Evolutionary conservation across 2,113 vertebrate species (phyloP).

Genomic region (Arizona elegans): DNA sequence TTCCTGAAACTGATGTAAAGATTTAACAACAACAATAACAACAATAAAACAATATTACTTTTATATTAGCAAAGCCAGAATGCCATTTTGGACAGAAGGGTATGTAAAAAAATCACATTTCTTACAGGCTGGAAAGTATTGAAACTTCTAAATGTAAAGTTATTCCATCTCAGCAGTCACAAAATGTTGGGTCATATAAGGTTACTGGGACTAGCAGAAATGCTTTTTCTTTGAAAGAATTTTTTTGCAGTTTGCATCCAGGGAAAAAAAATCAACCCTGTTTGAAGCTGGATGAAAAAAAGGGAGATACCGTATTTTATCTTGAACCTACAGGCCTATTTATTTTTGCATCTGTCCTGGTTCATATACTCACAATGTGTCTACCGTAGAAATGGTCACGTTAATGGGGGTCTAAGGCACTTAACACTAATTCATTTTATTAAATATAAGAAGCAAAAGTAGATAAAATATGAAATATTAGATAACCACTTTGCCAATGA

Average conservation of each 20-base stretch:
- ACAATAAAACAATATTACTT: not conserved
- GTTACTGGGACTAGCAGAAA: not conserved
- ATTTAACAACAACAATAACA: not conserved
- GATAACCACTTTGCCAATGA: too few species aligned
- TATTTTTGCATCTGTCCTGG: not conserved
- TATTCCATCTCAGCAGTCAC: not conserved
- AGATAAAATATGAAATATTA: not conserved
- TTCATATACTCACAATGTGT: not conserved
- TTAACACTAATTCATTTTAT: not conserved
- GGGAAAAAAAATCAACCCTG: not conserved
- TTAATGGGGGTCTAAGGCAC: not conserved
- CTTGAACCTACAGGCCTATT: not conserved
- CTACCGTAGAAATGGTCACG: not conserved
- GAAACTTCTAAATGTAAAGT: not conserved
- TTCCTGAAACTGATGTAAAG: not conserved
- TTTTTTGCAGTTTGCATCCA: not conserved
- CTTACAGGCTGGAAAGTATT: not conserved
- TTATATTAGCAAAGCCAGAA: not conserved
- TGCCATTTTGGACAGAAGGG: not conserved
- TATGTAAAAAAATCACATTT: not conserved
- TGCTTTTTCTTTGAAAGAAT: not conserved
- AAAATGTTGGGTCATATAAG: not conserved
- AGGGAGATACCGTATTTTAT: not conserved
- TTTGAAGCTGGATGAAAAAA: not conserved
- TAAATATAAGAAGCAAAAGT: not conserved